phyloP scores from a whole-genome alignment of 2,888 invertebrate genomes.

The Agrochola circellaris region DNA sequence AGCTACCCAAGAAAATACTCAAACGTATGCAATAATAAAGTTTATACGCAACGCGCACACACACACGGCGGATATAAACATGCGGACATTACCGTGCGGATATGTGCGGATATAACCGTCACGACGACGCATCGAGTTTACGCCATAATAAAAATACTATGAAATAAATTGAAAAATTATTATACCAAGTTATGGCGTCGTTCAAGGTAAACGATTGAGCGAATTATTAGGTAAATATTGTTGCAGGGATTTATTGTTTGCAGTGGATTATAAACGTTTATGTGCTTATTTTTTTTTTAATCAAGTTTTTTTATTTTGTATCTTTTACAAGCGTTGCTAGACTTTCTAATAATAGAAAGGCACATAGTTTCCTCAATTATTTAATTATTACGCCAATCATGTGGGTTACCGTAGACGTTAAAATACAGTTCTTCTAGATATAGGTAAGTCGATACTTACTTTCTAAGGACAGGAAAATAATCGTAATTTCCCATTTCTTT shows the following conservation, averaged over 20 bases:
- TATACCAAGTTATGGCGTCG: slow-evolving; percentile 61
- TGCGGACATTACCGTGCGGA: slow-evolving; percentile 26
- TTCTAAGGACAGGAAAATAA: neutral
- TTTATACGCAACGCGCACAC: slow-evolving; percentile 8
- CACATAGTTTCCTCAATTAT: neutral
- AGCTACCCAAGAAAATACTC: neutral
- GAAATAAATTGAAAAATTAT: slow-evolving; percentile 70
- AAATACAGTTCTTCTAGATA: neutral
- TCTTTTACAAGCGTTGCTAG: neutral
- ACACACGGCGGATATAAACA: slow-evolving; percentile 20
- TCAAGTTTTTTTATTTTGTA: neutral
- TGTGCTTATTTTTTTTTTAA: neutral
- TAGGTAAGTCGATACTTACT: neutral
- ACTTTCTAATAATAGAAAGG: neutral
- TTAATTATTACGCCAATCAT: neutral
- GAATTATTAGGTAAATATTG: slow-evolving; percentile 51
- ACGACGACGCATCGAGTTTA: slow-evolving; percentile 54
- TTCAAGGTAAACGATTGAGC: slow-evolving; percentile 59
- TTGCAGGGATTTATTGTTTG: slow-evolving; percentile 21
- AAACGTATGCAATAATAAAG: neutral
- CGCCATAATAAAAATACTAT: slow-evolving; percentile 67
- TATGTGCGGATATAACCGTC: slow-evolving; percentile 34
- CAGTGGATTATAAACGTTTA: neutral
- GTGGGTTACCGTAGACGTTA: too few relatives aligned
- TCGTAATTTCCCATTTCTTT: neutral